Base-by-base conservation (phyloP, 2,888 invertebrate genomes). In the Mesodorylaimus sp. region DNA sequence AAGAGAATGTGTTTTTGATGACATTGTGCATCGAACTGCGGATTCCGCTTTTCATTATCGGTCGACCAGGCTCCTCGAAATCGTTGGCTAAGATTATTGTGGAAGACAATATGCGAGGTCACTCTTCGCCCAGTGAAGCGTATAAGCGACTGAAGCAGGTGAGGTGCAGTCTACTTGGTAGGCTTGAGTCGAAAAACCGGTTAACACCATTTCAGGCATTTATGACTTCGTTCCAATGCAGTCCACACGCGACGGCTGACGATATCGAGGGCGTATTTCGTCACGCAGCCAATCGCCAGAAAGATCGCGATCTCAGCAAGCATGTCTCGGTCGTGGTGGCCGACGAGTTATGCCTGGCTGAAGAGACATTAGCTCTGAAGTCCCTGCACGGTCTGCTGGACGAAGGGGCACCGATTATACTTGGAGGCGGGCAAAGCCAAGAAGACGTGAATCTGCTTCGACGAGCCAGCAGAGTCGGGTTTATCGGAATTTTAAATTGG, bases 1-100 rank as follows among this genome's bases (percentile, higher is more conserved):
- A 60, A 45, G 67, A 67, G 53, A 67, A 67, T 52, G 56, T 67
- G 21, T 67, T 66, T 45, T 64, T 67, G 63, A 66, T 67, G 64
- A 60, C 65, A 26, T 58, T 65, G 19, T 66, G 66, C 54, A 64
- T 66, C 28, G 64, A 66, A 50, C 57, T 65, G 19, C 54, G 66
- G 24, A 65, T 67, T 13, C 66, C 67, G 2, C 57, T 67, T 38
- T 67, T 67, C 52, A 57, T 67, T 39, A 65, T 67, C 3, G 67
- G 67, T 16, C 66, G 66, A 54, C 67, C 67, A 16, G 67, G 67
- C 24, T 65, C 65, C 52, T 65, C 65, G 25, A 67, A 67, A 52
- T 67, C 67, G 19, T 57, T 67, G 39, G 64, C 66, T 13, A 67
- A 65, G 42, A 62, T 65, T 39, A 62, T 66, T 47, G 66, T 66